Base-by-base conservation (phyloP, 2,113 vertebrate genomes). In the Pygoscelis antarcticus region DNA sequence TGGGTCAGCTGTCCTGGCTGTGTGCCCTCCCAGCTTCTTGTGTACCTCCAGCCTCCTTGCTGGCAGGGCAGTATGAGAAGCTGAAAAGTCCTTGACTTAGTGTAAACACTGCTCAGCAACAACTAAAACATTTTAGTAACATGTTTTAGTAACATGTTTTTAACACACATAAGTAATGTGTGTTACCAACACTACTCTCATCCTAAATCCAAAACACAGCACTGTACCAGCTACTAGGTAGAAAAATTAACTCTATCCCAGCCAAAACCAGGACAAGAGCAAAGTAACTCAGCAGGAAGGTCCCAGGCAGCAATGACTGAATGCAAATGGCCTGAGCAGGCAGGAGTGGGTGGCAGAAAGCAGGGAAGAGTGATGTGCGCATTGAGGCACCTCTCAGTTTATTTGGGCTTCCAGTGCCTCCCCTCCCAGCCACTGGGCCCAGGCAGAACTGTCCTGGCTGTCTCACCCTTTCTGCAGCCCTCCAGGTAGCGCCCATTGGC, bases 341-440 rank as follows among this genome's bases (percentile, higher is more conserved):
- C 55, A 75, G 38, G 32, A 87, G 4, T 29, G 16, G 21, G 30
- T 79, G 29, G 54, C n/a, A 68, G 54, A 52, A 83, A 26, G 11
- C 14, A 74, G 21, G 3, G 3, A 62, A 57, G 13, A 8, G 23
- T 54, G 30, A 54, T 34, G 44, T 18, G 13, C n/a, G 5, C 11
- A 49, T 11, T 38, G 38, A 47, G 44, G 26, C 12, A 29, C 19
- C 16, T 76, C 34, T 65, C 23, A 19, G 16, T n/a, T 64, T 36
- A 34, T 34, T 61, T 32, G 46, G 34, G 30, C 30, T 75, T 65
- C 62, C 57, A 81, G 19, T 8, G 26, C 16, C 3, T 9, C 1
- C 3, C 3, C 15, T 42, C 42, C 14, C 14, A 44, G 14, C 32
- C 3, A 0, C 21, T 52, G 34, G 10, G 16, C 23, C 10, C 38